These are phyloP conservation scores for Sebastes steindachneri DNA, from an alignment of 2,797 vertebrate genomes.

Conservation along the genomic window DNA sequence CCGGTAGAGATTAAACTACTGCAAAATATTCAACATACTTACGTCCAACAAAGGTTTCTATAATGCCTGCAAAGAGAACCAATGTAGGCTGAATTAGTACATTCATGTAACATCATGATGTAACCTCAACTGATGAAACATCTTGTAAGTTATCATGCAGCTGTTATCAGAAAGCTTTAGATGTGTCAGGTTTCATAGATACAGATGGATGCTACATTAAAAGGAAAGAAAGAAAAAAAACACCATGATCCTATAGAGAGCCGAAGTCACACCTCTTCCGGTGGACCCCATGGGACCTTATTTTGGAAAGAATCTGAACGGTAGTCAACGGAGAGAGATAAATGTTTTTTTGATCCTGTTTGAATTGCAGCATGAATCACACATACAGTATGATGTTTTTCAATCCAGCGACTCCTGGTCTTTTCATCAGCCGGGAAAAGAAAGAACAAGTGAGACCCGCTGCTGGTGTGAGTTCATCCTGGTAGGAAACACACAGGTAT, in stretches of 20 bases:
- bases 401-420: too few species aligned
- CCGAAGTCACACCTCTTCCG: too few species aligned
- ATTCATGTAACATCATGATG: conserved; percentile 41
- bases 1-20: neutral
- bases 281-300: too few species aligned
- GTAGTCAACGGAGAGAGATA: too few species aligned
- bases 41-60: conserved; percentile 78
- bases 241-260: neutral
- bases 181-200: neutral
- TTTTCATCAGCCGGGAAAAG: too few species aligned
- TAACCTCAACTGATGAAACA: conserved; percentile 58
- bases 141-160: conserved; percentile 20
- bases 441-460: too few species aligned
- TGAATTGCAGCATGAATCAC: too few species aligned
- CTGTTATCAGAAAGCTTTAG: conserved; percentile 4
- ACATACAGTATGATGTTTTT: too few species aligned
- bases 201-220: neutral
- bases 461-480: too few species aligned
- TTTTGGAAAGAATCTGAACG: too few species aligned
- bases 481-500: too few species aligned
- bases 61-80: conserved; percentile 72
- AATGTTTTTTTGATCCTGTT: too few species aligned
- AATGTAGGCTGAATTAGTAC: conserved; percentile 21
- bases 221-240: neutral
- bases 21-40: conserved; percentile 55